Conservation (phyloP, 2,888 invertebrate species). For the Lasius fuliginosus region DNA sequence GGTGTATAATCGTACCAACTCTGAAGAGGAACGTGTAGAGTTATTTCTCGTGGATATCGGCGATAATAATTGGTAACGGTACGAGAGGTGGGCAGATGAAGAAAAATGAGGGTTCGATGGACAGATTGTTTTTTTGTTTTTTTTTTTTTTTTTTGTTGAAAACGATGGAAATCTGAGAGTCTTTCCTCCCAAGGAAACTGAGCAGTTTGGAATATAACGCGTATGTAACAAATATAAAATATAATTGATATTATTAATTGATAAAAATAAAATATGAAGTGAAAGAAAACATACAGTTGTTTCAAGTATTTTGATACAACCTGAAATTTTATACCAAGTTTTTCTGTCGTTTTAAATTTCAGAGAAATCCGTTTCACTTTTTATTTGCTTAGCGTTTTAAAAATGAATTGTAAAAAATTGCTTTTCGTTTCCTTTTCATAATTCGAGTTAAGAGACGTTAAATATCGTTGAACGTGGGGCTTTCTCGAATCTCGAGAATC, state of each 20-base stretch:
- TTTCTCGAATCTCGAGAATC: conserved; percentile 10
- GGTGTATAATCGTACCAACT: conserved; percentile 66
- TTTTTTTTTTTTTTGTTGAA: conserved; percentile 66
- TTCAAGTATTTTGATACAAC: not conserved
- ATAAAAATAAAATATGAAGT: not conserved
- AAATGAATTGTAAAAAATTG: not conserved
- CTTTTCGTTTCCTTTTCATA: not conserved
- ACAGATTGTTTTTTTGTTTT: conserved; percentile 46
- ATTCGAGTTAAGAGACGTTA: conserved; percentile 8
- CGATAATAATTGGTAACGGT: conserved; percentile 76
- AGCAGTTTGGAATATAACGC: not conserved
- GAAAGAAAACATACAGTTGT: not conserved
- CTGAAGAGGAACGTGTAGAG: conserved; percentile 53
- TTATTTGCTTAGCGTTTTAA: not conserved
- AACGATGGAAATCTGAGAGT: conserved; percentile 62
- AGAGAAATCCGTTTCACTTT: not conserved
- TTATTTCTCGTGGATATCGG: conserved; percentile 65
- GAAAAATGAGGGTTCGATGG: conserved; percentile 65
- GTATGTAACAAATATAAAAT: not conserved
- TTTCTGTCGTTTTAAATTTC: not conserved
- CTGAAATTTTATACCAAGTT: not conserved
- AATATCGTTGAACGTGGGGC: not conserved
- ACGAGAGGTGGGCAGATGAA: conserved; percentile 52
- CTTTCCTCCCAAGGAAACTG: not conserved
- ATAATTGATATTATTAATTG: not conserved